Conservation (phyloP, 2,888 invertebrate genomes). For the Erpobdella octoculata region DNA sequence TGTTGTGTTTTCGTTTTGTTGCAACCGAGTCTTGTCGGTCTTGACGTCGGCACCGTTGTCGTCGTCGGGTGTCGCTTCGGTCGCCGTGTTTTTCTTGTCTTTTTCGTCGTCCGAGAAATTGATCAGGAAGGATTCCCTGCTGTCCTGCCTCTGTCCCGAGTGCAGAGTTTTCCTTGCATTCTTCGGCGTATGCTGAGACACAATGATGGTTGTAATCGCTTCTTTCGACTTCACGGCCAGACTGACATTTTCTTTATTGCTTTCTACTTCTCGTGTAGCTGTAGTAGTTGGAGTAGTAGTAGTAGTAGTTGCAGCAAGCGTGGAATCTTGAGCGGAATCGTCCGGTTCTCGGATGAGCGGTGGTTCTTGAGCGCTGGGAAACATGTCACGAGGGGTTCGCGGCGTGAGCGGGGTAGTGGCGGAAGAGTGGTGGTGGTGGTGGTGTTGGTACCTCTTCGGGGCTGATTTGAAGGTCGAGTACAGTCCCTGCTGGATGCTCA, state of each 20-base stretch:
- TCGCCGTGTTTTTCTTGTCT: background rate
- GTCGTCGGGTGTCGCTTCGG: background rate
- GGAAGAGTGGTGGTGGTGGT: background rate
- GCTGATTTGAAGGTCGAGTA: slow-evolving; percentile 18
- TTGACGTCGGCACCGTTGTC: background rate
- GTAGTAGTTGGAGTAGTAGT: too few species aligned
- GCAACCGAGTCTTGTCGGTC: background rate
- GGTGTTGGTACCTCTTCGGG: too few species aligned
- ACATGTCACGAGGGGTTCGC: background rate
- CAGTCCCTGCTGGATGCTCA: slow-evolving; percentile 22
- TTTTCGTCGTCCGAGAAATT: background rate
- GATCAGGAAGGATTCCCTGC: background rate
- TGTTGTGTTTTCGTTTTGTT: slow-evolving; percentile 10
- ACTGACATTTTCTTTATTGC: too few species aligned
- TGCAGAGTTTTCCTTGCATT: too few species aligned
- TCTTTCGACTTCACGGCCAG: too few species aligned
- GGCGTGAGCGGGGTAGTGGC: background rate
- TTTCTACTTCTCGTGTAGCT: too few species aligned
- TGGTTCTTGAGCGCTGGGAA: background rate
- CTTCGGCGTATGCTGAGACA: too few species aligned
- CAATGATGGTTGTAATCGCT: too few species aligned
- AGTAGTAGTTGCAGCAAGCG: too few species aligned
- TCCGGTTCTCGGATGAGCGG: too few species aligned
- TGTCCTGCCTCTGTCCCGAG: background rate
- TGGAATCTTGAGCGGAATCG: too few species aligned